phyloP scores from a whole-genome alignment of 2,113 vertebrate species.

The Anthoscopus minutus region DNA sequence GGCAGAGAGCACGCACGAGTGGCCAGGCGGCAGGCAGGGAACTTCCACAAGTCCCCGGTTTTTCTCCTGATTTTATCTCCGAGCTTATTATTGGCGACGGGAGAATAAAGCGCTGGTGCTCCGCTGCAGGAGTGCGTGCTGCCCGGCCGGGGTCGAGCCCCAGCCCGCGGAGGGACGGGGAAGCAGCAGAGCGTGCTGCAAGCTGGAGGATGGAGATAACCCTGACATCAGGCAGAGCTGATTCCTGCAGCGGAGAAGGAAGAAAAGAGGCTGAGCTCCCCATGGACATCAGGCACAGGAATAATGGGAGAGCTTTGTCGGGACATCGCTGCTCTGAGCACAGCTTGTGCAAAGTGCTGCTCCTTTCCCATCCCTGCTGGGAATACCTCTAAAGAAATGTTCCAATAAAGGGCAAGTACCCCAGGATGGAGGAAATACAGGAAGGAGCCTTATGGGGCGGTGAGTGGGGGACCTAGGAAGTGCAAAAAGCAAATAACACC shows the following conservation, averaged over 20 bases:
- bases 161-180: background rate
- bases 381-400: background rate
- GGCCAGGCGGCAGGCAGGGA: background rate
- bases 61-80: background rate
- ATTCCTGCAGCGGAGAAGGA: background rate
- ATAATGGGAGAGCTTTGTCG: background rate
- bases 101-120: background rate
- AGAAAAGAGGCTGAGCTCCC: background rate
- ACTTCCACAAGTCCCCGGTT: background rate
- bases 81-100: rapidly evolving
- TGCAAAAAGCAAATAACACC: background rate
- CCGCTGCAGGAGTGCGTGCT: background rate
- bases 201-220: conserved; percentile 53
- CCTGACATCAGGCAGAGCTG: background rate
- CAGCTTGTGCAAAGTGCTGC: background rate
- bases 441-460: rapidly evolving
- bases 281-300: background rate
- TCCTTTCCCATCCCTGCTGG: background rate
- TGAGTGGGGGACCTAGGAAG: background rate
- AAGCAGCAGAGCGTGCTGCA: background rate
- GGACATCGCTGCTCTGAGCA: background rate
- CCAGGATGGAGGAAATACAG: background rate
- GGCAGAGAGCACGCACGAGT: background rate
- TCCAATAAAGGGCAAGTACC: background rate
- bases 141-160: background rate